Base-by-base conservation (phyloP, 2,888 invertebrate genomes). In the Tribolium freemani region DNA sequence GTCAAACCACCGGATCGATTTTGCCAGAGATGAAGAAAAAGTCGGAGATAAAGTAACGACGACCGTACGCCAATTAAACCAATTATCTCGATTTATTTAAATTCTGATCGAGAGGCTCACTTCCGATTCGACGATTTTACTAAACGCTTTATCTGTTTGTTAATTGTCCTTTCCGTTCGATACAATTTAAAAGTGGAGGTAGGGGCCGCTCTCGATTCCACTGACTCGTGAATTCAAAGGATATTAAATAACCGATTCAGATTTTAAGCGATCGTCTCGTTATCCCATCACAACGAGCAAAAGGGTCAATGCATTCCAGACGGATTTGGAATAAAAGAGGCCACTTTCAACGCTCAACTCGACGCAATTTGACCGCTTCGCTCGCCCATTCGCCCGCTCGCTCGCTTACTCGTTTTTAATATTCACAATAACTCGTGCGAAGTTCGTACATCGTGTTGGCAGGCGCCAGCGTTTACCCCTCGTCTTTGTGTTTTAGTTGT, bases 1-100 rank as follows among this genome's bases (percentile, higher is more conserved):
- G 82, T 83, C 82, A 79, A 82, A 82, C 83, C 81, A 74, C 81
- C 63, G 69, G 75, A 78, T 77, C 76, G 76, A 78, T 77, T 76
- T 72, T 73, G 74, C 74, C 75, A 71, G 57, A 70, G 68, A 75
- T 73, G 71, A 72, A 72, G 58, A 70, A 51, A 51, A 58, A 72
- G 51, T 51, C 50, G 51, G 46, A 73, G 63, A 71, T 56, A 75
- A 76, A 75, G 72, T 69, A 75, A 76, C 48, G 50, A 66, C 56
- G 69, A 66, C 74, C 61, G 75, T 76, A 73, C 74, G 71, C 72
- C 73, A 78, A 79, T 78, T 77, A 76, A 74, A 72, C 72, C 76
- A 77, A 78, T 79, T 79, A 78, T 74, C 67, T 64, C 75, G 76
- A 77, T 78, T 78, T 79, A 78, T 78, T 79, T 76, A 76, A 78